Conservation (phyloP, 2,797 vertebrate species). For the Oreochromis mossambicus region DNA sequence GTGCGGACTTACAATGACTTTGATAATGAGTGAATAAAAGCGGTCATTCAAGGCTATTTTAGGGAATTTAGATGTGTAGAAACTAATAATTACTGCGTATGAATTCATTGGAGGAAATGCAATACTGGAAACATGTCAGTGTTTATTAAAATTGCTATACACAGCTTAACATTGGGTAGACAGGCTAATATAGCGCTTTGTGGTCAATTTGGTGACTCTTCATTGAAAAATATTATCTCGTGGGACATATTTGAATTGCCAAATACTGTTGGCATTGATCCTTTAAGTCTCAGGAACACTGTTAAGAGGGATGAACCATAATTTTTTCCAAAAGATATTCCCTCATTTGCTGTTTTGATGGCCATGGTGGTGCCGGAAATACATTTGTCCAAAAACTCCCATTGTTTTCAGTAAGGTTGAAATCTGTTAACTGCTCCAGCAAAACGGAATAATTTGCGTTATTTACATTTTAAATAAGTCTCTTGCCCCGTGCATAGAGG, state of each 20-base stretch:
- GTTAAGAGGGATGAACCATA: neutral
- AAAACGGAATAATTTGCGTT: neutral
- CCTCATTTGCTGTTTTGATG: neutral
- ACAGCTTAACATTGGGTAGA: neutral
- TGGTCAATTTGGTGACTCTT: neutral
- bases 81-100: neutral
- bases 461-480: neutral
- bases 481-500: neutral
- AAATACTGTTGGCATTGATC: neutral
- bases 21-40: neutral
- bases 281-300: neutral
- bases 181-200: neutral
- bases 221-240: neutral
- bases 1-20: neutral
- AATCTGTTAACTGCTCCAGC: neutral
- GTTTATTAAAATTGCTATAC: neutral
- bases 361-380: neutral
- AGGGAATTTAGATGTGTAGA: neutral
- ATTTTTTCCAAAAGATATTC: fast-evolving
- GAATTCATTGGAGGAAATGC: neutral
- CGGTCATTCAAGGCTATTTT: neutral
- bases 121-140: neutral
- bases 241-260: neutral
- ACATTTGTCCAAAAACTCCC: neutral
- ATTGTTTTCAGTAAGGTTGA: neutral